Conservation (phyloP, 1,140 invertebrate species). For the Zophobas atratus region DNA sequence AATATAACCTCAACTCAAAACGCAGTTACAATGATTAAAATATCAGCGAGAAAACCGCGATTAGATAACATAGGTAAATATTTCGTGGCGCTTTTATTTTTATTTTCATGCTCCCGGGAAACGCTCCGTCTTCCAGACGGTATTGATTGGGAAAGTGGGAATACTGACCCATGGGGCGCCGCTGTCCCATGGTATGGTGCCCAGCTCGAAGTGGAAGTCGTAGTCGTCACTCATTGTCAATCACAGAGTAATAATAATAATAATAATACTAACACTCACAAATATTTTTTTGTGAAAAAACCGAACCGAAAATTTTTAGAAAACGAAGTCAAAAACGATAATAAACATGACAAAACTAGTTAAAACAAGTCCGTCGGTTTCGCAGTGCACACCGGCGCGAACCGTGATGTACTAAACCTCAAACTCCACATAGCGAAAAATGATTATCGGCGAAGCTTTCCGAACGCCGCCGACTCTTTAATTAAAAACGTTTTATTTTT, state of each 20-base stretch:
- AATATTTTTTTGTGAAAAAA: not conserved
- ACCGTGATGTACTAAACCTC: constrained; percentile 18
- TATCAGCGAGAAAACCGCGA: too few relatives aligned
- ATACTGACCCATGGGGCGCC: too few relatives aligned
- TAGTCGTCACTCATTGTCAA: constrained; percentile 58
- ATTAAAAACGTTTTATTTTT: constrained; percentile 20
- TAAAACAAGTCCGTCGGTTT: constrained; percentile 17
- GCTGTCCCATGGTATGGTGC: constrained; percentile 61
- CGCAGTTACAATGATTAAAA: too few relatives aligned
- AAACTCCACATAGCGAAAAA: constrained; percentile 18
- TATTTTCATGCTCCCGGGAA: too few relatives aligned
- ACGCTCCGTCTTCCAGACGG: too few relatives aligned
- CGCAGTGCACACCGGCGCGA: constrained; percentile 23
- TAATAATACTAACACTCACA: not conserved
- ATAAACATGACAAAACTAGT: constrained; percentile 23
- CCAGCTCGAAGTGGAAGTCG: constrained; percentile 62
- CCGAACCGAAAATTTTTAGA: not conserved
- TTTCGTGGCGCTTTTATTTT: too few relatives aligned
- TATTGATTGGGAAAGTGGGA: too few relatives aligned
- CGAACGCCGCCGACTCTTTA: constrained; percentile 11
- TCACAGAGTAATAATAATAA: constrained; percentile 8
- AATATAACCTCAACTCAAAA: not conserved
- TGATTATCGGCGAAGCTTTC: constrained; percentile 2
- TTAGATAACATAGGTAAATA: too few relatives aligned
- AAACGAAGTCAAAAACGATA: constrained; percentile 11